A percentile compares a stretch with the other conserved stretches of the same genome.
Evolutionary conservation across 2,888 invertebrate species (phyloP).

Genomic region (Tolmerus cingulatus): DNA sequence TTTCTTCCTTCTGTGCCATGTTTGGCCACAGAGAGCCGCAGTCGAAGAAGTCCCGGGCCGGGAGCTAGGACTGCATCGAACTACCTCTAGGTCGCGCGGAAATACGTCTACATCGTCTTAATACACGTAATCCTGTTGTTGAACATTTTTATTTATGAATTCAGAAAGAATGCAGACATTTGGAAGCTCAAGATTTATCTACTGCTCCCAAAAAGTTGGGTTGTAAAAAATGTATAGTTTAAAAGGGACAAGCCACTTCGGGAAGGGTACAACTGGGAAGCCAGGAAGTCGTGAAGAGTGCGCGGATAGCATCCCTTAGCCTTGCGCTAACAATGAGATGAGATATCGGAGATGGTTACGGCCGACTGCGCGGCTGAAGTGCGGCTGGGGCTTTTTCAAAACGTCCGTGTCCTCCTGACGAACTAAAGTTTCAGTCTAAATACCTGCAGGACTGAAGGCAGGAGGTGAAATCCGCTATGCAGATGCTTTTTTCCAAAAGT

Average conservation of each 20-base stretch:
- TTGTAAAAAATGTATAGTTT: not conserved
- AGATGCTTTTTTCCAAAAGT: not conserved
- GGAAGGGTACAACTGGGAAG: not conserved
- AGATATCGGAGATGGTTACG: not conserved
- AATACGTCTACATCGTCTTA: not conserved
- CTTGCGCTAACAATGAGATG: not conserved
- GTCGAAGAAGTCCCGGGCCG: not conserved
- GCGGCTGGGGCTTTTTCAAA: not conserved
- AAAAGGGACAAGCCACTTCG: not conserved
- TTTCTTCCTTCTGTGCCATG: not conserved
- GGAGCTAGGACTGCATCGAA: not conserved
- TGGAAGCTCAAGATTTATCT: not conserved
- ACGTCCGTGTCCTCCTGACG: not conserved
- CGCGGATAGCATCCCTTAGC: not conserved
- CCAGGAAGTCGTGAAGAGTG: not conserved
- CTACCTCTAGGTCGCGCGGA: not conserved
- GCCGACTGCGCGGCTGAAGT: not conserved
- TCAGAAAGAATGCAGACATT: not conserved
- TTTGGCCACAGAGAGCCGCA: not conserved
- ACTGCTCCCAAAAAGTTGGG: not conserved
- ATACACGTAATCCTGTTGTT: not conserved
- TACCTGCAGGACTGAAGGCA: not conserved
- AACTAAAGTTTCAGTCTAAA: not conserved
- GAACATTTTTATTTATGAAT: not conserved
- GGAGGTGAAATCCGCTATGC: conserved; percentile 14